Evolutionary conservation across 2,797 vertebrate genomes (phyloP), one percentile per base, ranked within the genome.

Genomic region (Eutrigla gurnardus): DNA sequence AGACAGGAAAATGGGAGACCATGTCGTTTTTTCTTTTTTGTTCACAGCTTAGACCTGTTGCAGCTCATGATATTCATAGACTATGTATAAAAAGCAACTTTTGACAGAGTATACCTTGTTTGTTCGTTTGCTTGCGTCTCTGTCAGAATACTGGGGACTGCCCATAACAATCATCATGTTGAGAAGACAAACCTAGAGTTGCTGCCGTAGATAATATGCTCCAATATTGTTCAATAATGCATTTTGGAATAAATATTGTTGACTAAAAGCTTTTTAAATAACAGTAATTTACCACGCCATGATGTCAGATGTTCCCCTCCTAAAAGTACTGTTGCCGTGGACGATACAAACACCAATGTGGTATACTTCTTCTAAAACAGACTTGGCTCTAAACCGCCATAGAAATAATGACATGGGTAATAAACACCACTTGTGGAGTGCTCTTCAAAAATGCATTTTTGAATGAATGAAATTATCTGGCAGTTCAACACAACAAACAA

Each of bases 31-130:
- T 69, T 60, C 77, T 72, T 70, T 78, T 69, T 78, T 80, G 55
- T 94, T 93, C 92, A 94, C 91, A 93, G 91, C 89, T 94, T 93
- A 86, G 84, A 91, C 89, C 92, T 91, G 86, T 87, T 85, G 70
- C 75, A 91, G 84, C 86, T 89, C 77, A 82, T 80, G 62, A 81
- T 81, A 89, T 80, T 77, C 60, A 81, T 79, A 87, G 55, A 90
- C 68, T 84, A 89, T 68, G 71, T 83, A 74, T 81, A 79, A 84
- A 86, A 86, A 83, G 72, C 45, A 70, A 79, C 57, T 64, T 85
- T 84, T 71, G 70, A 87, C 70, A 71, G 79, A 64, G 63, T 83
- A 77, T 81, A 77, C 61, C 69, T 82, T 86, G 77, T 78, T 74
- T 67, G 69, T 80, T 75, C 65, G 75, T 82, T 57, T 17, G 71